Conservation (phyloP, 2,888 invertebrate genomes). For the Drosophila algonquin region DNA sequence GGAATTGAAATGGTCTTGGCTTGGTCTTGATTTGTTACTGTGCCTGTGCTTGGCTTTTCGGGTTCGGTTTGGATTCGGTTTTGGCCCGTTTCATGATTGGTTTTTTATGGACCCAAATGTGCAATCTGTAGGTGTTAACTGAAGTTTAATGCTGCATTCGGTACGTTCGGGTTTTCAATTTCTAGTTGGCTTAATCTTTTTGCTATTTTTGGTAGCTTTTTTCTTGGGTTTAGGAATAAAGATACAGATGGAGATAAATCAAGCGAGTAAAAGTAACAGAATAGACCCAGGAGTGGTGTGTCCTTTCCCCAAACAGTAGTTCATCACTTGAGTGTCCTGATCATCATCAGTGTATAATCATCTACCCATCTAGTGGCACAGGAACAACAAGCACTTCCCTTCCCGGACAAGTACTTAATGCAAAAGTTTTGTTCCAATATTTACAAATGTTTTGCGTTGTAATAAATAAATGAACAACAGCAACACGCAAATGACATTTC, state of each 20-base stretch:
- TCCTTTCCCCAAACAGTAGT: background rate
- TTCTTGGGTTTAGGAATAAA: background rate
- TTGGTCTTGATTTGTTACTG: conserved; percentile 24
- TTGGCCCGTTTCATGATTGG: conserved; percentile 26
- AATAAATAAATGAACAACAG: conserved; percentile 55
- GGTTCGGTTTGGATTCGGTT: background rate
- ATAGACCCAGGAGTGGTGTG: no score
- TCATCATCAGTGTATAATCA: background rate
- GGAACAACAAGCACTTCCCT: conserved; percentile 8
- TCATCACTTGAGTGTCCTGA: background rate
- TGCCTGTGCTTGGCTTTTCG: background rate
- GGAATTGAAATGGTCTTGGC: conserved; percentile 26
- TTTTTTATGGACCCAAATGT: conserved; percentile 41
- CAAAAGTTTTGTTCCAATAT: conserved; percentile 68
- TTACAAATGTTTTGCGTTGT: conserved; percentile 71
- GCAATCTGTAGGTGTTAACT: conserved; percentile 48
- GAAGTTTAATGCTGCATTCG: conserved; percentile 24
- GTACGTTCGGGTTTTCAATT: conserved; percentile 12
- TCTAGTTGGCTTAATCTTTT: conserved; percentile 2
- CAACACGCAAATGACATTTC: conserved; percentile 73
- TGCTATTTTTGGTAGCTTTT: background rate
- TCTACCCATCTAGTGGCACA: background rate
- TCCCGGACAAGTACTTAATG: conserved; percentile 52
- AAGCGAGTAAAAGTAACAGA: background rate
- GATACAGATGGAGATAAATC: background rate